phyloP scores from a whole-genome alignment of 2,888 invertebrate genomes.

The Xestia rhomboidea region DNA sequence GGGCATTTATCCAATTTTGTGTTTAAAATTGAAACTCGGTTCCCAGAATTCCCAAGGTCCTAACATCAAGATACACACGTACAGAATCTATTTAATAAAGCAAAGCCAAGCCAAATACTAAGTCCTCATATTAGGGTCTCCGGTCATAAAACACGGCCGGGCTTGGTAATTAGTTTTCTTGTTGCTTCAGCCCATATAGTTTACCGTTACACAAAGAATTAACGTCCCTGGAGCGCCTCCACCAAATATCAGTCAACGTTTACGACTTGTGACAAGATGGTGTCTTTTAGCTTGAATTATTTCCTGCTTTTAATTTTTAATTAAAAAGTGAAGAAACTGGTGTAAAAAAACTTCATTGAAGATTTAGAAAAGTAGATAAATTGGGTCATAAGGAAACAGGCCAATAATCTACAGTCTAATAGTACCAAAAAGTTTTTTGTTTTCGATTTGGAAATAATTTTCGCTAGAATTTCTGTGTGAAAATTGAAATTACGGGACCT shows the following conservation, averaged over 20 bases:
- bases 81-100: slow-evolving; percentile 53
- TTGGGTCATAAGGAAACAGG: background rate
- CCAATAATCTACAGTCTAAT: background rate
- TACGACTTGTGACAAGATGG: slow-evolving; percentile 45
- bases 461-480: background rate
- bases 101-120: slow-evolving; percentile 39
- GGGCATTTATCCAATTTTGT: slow-evolving; percentile 15
- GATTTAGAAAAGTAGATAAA: background rate
- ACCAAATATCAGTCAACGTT: slow-evolving; percentile 53
- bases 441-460: background rate
- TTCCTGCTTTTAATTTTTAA: slow-evolving; percentile 6
- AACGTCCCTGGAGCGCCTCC: slow-evolving; percentile 10
- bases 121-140: slow-evolving; percentile 55
- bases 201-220: slow-evolving; percentile 39
- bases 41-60: slow-evolving; percentile 3
- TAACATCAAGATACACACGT: slow-evolving; percentile 25
- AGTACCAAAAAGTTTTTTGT: background rate
- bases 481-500: background rate
- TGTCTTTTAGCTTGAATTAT: slow-evolving; percentile 1
- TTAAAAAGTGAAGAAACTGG: background rate
- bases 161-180: slow-evolving; percentile 67
- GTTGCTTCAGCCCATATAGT: slow-evolving; percentile 53
- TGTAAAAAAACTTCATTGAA: background rate
- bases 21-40: slow-evolving; percentile 14
- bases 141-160: slow-evolving; percentile 58